A percentile compares a stretch with the other conserved stretches of the same genome.
Evolutionary conservation across 2,888 invertebrate species (phyloP).

Genomic region (Melangyna quadrimaculata): DNA sequence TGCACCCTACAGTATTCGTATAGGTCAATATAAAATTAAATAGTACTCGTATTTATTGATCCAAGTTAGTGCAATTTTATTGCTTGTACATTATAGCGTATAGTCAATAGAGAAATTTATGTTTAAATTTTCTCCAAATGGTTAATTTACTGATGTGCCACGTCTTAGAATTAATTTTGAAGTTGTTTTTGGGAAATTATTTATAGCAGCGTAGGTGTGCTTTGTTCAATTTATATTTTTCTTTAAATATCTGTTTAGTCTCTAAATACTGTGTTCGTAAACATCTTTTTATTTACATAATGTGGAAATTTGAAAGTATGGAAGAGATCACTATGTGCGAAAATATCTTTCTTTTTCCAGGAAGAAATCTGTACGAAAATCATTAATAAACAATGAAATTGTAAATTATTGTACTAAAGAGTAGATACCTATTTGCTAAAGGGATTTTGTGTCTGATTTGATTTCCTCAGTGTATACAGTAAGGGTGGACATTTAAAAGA

Average conservation of each 20-base stretch:
- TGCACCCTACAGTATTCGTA: not conserved
- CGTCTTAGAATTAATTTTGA: slow-evolving; percentile 14
- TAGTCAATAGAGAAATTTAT: slow-evolving; percentile 8
- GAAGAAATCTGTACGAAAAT: not conserved
- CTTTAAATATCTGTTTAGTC: not conserved
- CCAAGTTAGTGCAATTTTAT: slow-evolving; percentile 18
- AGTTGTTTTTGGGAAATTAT: slow-evolving; percentile 21
- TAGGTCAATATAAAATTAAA: not conserved
- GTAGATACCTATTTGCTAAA: too few species aligned
- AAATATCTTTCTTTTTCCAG: not conserved
- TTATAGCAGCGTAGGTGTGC: not conserved
- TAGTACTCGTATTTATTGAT: not conserved
- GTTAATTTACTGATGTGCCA: slow-evolving; percentile 37
- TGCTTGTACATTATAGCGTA: slow-evolving; percentile 24
- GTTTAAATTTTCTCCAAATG: slow-evolving; percentile 1
- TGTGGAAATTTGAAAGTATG: not conserved
- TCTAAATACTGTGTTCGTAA: not conserved
- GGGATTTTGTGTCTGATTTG: too few species aligned
- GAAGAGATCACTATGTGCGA: not conserved
- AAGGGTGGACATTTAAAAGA: too few species aligned
- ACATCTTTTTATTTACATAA: not conserved
- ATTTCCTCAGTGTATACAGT: too few species aligned
- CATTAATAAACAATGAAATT: slow-evolving; percentile 1
- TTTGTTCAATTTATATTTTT: slow-evolving; percentile 10
- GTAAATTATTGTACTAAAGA: too few species aligned